Evolutionary conservation across 2,797 vertebrate species (phyloP).

Genomic region (Microctenopoma lineatum): DNA sequence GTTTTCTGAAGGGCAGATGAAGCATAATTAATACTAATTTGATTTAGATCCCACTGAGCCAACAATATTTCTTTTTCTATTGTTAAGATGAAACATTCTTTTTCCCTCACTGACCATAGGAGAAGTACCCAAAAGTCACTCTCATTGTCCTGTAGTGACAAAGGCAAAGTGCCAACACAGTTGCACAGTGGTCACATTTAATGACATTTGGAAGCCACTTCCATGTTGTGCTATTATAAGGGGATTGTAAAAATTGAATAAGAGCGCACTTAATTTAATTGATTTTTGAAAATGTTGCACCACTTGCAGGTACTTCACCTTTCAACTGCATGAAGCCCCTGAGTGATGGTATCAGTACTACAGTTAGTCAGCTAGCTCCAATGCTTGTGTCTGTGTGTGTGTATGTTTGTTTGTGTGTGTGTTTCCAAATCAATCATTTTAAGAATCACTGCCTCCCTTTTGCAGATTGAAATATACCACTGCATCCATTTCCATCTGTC

Average conservation of each 20-base stretch:
- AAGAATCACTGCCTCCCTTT: not conserved
- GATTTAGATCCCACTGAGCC: constrained; percentile 63
- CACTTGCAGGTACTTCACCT: constrained; percentile 45
- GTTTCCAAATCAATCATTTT: not conserved
- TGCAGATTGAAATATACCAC: not conserved
- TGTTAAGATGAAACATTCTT: constrained; percentile 57
- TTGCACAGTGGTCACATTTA: constrained; percentile 66
- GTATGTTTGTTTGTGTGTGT: no score
- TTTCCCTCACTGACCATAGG: constrained; percentile 57
- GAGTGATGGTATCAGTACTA: constrained; percentile 44
- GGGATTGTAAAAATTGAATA: constrained; percentile 67
- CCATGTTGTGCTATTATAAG: constrained; percentile 55
- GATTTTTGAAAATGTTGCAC: constrained; percentile 66
- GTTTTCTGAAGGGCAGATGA: constrained; percentile 78
- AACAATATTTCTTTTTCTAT: constrained; percentile 44
- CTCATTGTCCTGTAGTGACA: constrained; percentile 53
- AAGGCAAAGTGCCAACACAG: constrained; percentile 67
- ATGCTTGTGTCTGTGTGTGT: not conserved
- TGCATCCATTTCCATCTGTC: not conserved
- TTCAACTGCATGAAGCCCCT: constrained; percentile 48
- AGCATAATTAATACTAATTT: constrained; percentile 81
- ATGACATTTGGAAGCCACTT: constrained; percentile 69
- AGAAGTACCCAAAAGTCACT: constrained; percentile 53
- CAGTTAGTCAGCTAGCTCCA: constrained; percentile 43
- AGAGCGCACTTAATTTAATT: constrained; percentile 69